Percentiles rank a stretch among this genome's conserved stretches.
phyloP scores from a whole-genome alignment of 2,113 vertebrate species.

The Callocephalon fimbriatum region DNA sequence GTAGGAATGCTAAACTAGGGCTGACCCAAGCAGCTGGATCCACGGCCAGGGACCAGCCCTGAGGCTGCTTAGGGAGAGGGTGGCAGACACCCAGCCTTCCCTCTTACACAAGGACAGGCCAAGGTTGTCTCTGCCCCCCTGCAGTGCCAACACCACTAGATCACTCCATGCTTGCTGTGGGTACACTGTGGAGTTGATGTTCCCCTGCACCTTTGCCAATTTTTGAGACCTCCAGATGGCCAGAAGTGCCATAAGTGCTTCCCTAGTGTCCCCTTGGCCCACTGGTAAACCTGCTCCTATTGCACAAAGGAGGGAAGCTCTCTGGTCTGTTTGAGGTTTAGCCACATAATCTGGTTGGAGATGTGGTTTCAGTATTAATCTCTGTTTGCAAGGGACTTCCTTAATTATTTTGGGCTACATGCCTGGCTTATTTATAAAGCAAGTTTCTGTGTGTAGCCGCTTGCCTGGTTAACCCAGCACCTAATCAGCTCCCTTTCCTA shows the following conservation, averaged over 20 bases:
- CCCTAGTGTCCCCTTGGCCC: background rate
- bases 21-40: background rate
- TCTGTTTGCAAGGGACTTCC: background rate
- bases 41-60: background rate
- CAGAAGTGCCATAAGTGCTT: background rate
- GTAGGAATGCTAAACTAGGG: background rate
- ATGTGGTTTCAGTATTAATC: background rate
- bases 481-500: background rate
- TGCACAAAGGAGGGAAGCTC: background rate
- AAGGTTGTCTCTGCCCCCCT: background rate
- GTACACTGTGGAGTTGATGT: fast-evolving
- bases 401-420: background rate
- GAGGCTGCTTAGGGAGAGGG: background rate
- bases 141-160: fast-evolving
- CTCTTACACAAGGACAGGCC: fast-evolving
- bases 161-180: fast-evolving
- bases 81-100: background rate
- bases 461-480: background rate
- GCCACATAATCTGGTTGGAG: background rate
- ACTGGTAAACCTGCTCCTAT: background rate
- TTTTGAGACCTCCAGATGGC: background rate
- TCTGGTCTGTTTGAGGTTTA: background rate
- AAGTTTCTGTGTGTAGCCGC: background rate
- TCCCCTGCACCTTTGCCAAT: fast-evolving
- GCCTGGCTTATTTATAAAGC: background rate